Percentiles rank a stretch among this genome's conserved stretches.
Conservation (phyloP, 2,113 vertebrate species). For the Anguilla rostrata region DNA sequence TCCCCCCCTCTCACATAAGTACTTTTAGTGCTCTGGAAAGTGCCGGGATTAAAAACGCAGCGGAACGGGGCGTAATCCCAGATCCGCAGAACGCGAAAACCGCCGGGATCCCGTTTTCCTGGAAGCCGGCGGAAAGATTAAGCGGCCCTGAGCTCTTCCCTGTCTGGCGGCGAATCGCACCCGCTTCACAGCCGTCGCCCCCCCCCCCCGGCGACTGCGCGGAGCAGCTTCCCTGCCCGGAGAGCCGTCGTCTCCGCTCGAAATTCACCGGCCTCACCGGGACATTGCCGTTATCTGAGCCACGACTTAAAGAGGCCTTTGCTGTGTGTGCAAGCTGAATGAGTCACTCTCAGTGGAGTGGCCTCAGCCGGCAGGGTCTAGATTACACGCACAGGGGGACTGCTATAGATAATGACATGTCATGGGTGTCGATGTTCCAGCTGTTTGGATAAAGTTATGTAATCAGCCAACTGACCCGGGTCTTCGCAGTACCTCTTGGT, state of each 20-base stretch:
- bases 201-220: too few species aligned
- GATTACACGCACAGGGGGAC: not conserved
- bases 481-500: too few species aligned
- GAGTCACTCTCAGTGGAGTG: not conserved
- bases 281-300: not conserved
- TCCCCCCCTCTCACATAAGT: not conserved
- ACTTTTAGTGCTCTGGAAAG: not conserved
- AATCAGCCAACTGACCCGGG: not conserved
- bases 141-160: not conserved
- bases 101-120: not conserved
- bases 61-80: not conserved
- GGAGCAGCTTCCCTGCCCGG: not conserved
- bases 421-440: not conserved
- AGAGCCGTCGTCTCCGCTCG: not conserved
- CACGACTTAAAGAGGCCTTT: not conserved
- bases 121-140: constrained; percentile 17
- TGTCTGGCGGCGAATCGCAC: not conserved
- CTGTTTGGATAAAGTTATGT: not conserved
- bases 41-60: not conserved
- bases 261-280: not conserved
- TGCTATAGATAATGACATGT: constrained; percentile 1
- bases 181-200: not conserved
- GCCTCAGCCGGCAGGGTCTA: not conserved
- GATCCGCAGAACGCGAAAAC: not conserved
- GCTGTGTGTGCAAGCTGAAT: not conserved